Evolutionary conservation across 1,140 invertebrate genomes (phyloP), one percentile per base, ranked within the genome.

Genomic region (Gryon sp.): DNA sequence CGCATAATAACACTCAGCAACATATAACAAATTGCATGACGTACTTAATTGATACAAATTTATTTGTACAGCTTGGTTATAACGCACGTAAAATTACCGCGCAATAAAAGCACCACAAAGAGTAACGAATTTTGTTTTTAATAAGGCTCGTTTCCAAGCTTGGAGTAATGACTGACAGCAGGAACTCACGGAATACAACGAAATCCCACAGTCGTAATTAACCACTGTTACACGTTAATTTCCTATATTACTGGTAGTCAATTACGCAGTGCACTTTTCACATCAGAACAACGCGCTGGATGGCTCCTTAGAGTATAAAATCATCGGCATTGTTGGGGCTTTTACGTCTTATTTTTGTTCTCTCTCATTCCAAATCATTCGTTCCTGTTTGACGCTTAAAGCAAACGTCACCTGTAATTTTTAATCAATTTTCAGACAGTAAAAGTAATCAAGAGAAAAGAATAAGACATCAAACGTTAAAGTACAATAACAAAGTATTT

Each of bases 211-310:
- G 55, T 45, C 66, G 55, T 69, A 83, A 81, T 79, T 78, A 70
- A 66, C 48, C 48, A 72, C 72, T 74, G 73, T 66, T 76, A 62
- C 60, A 60, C 68, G 79, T 80, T 77, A 78, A 83, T 81, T 80
- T 79, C 73, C 57, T 69, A 80, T 81, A 83, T 84, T 82, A 80
- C 83, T 65, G 78, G 74, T 80, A 78, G 78, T 75, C 77, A 80
- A 81, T 82, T 78, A 81, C 78, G 80, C 60, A 50, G 52, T 38
- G 22, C 30, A 59, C 32, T 69, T 79, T 80, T 74, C 72, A 76
- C 62, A 78, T 72, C 41, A 73, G 52, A 80, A 68, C 52, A 14
- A 41, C 15, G 36, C 34, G 59, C 43, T 57, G 53, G 72, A 68
- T 40, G 48, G n/a, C 19, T 19, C 20, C 50, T 53, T 32, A 68